Percentiles rank a stretch among this genome's conserved stretches.
Conservation (phyloP, 2,888 invertebrate species). For the Pegoplata infirma region DNA sequence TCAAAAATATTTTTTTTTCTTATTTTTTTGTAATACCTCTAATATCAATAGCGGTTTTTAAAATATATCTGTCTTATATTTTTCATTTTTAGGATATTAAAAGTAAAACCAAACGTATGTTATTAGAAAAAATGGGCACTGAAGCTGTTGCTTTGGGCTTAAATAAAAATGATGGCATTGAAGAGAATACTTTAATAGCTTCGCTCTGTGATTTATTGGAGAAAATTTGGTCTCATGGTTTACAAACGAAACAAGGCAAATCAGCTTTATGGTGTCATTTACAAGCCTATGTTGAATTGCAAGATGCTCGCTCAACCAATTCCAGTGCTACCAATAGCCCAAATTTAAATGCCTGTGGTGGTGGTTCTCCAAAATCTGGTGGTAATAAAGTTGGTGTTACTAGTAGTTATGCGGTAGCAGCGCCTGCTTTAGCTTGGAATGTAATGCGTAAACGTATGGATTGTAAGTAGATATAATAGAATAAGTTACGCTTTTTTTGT, state of each 20-base stretch:
- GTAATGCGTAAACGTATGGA: constrained; percentile 93
- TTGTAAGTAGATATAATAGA: constrained; percentile 94
- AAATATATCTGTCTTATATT: too few species aligned
- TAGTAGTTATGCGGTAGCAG: constrained; percentile 65
- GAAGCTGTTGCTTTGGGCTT: constrained; percentile 97
- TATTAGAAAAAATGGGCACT: constrained; percentile 98
- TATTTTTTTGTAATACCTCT: too few species aligned
- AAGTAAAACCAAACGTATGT: constrained; percentile 97
- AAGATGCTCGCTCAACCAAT: constrained; percentile 81
- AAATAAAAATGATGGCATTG: constrained; percentile 90
- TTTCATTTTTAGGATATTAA: constrained; percentile 86
- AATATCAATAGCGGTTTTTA: too few species aligned
- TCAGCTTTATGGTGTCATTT: constrained; percentile 98
- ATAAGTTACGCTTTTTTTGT: too few species aligned
- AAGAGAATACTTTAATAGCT: constrained; percentile 99
- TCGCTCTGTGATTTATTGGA: constrained; percentile 97
- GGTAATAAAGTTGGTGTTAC: constrained; percentile 66
- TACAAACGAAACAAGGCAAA: constrained; percentile 97
- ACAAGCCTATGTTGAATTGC: constrained; percentile 91
- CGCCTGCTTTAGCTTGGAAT: constrained; percentile 93
- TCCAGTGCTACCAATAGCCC: constrained; percentile 46
- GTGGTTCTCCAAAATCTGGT: constrained; percentile 47
- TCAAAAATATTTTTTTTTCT: too few species aligned
- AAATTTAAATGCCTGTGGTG: constrained; percentile 32
- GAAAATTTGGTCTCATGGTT: constrained; percentile 97